These are phyloP conservation scores for Hippocampus mohnikei DNA, from an alignment of 2,113 vertebrate species.

Conservation along the genomic window DNA sequence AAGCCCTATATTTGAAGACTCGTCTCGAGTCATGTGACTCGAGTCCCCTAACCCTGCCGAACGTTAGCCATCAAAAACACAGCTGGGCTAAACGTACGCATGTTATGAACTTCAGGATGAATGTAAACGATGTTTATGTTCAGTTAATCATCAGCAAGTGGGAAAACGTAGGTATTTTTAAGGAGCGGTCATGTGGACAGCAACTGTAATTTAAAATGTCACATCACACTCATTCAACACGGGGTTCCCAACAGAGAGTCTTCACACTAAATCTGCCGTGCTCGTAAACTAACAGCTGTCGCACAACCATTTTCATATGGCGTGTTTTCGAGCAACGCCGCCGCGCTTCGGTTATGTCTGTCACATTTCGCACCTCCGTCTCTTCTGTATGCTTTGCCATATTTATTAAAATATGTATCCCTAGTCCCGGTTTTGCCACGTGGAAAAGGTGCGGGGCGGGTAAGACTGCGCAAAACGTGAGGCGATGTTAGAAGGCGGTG, in stretches of 20 bases:
- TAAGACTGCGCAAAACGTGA: not conserved
- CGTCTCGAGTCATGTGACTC: too few species aligned
- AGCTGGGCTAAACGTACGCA: too few species aligned
- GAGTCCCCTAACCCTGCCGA: too few species aligned
- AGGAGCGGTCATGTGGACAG: conserved; percentile 6
- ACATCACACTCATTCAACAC: conserved; percentile 27
- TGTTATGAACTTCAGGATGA: too few species aligned
- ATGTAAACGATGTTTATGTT: too few species aligned
- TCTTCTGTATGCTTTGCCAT: conserved; percentile 34
- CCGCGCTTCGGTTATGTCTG: conserved; percentile 19
- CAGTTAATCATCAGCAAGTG: not conserved
- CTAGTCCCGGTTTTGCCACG: conserved; percentile 1
- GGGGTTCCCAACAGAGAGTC: conserved; percentile 18
- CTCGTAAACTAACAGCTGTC: conserved; percentile 40
- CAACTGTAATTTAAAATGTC: conserved; percentile 10
- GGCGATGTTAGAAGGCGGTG: conserved; percentile 1
- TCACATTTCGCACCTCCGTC: conserved; percentile 39
- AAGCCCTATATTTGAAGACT: too few species aligned
- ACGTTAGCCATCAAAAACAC: too few species aligned
- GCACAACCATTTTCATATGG: conserved; percentile 23
- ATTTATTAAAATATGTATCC: conserved; percentile 37
- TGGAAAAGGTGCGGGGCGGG: not conserved
- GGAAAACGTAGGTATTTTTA: not conserved
- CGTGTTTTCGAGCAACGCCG: conserved; percentile 16
- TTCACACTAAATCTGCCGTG: conserved; percentile 40